A percentile compares a stretch with the other conserved stretches of the same genome.
phyloP scores from a whole-genome alignment of 2,113 vertebrate genomes.

The Paraplagusia blochii region DNA sequence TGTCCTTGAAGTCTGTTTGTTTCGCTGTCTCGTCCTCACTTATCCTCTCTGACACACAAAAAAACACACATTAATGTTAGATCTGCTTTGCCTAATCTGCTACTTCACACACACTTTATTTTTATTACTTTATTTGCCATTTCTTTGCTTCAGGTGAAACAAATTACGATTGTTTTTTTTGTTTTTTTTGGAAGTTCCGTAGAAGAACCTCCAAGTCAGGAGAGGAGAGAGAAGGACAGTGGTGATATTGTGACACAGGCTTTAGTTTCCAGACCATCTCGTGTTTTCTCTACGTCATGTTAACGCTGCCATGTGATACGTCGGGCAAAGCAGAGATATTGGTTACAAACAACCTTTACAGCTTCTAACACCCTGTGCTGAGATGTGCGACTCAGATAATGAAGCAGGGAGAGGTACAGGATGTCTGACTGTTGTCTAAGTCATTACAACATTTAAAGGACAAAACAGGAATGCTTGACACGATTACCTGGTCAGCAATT shows the following conservation, averaged over 20 bases:
- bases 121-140: conserved; percentile 22
- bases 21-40: conserved; percentile 1
- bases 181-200: conserved; percentile 63
- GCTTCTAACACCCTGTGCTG: conserved; percentile 69
- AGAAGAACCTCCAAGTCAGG: conserved; percentile 62
- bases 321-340: conserved; percentile 68
- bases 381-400: conserved; percentile 65
- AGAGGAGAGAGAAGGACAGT: conserved; percentile 62
- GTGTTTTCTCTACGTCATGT: conserved; percentile 69
- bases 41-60: conserved; percentile 10
- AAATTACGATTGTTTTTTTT: conserved; percentile 53
- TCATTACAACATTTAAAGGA: conserved; percentile 78
- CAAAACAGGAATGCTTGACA: conserved; percentile 68
- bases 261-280: conserved; percentile 66
- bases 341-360: conserved; percentile 74
- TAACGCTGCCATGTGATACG: conserved; percentile 62
- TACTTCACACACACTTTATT: not conserved
- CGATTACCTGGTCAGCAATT: conserved; percentile 47
- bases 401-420: conserved; percentile 44
- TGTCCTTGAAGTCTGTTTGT: too few species aligned
- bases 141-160: conserved; percentile 16
- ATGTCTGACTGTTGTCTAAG: conserved; percentile 67
- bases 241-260: conserved; percentile 60
- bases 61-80: not conserved
- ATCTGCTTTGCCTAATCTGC: not conserved